phyloP scores from a whole-genome alignment of 2,113 vertebrate genomes.

The Sinosuthora webbiana region DNA sequence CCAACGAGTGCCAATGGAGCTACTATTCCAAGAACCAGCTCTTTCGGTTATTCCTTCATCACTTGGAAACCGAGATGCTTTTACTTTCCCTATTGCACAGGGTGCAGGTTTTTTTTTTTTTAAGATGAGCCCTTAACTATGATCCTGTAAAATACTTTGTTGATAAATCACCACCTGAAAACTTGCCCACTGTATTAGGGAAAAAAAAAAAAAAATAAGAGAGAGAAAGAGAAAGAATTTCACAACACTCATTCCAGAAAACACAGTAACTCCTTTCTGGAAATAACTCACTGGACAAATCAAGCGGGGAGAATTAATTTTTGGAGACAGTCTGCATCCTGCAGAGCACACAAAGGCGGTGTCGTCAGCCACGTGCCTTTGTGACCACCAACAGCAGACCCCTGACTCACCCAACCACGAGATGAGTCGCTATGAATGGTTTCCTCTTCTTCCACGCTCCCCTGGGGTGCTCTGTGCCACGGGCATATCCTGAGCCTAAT shows the following conservation, averaged over 20 bases:
- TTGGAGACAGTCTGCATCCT: conserved; percentile 45
- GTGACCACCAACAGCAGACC: conserved; percentile 61
- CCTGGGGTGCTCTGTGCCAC: neutral
- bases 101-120: neutral
- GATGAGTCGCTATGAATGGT: conserved; percentile 64
- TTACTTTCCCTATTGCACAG: conserved; percentile 62
- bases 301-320: conserved; percentile 32
- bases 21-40: conserved; percentile 67
- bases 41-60: conserved; percentile 49
- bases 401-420: conserved; percentile 69
- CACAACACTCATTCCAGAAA: conserved; percentile 78
- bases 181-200: conserved; percentile 66
- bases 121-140: conserved; percentile 50
- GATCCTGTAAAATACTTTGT: conserved; percentile 69
- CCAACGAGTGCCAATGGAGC: conserved; percentile 52
- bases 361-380: conserved; percentile 62
- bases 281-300: conserved; percentile 73
- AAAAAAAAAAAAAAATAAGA: neutral
- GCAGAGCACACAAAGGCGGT: conserved; percentile 53
- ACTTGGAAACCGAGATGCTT: conserved; percentile 30
- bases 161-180: conserved; percentile 74
- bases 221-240: conserved; percentile 32
- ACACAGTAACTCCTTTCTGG: conserved; percentile 76
- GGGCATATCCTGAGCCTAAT: conserved; percentile 16
- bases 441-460: conserved; percentile 59